Conservation (phyloP, 2,113 vertebrate genomes). For the Cinclus mexicanus region DNA sequence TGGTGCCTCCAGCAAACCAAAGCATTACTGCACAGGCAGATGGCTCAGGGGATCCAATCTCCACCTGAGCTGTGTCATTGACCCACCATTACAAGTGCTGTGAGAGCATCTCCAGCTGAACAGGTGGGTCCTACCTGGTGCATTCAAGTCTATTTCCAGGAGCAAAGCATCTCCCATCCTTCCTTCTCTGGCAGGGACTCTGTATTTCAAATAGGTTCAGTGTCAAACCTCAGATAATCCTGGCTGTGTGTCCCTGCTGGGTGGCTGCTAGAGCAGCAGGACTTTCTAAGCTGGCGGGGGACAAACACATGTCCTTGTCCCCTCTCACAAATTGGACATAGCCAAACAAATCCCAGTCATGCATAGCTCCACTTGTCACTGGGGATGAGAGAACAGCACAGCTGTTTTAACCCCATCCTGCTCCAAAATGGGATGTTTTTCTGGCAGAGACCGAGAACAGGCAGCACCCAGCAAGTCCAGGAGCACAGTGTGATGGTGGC, state of each 20-base stretch:
- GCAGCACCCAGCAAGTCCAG: background rate
- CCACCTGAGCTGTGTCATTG: background rate
- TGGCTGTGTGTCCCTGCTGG: background rate
- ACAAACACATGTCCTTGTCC: background rate
- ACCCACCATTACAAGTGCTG: background rate
- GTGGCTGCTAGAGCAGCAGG: background rate
- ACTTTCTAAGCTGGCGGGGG: background rate
- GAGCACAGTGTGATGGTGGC: rapidly evolving
- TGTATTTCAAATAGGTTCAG: background rate
- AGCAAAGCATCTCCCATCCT: background rate
- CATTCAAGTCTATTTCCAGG: background rate
- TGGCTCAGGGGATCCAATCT: too few species aligned
- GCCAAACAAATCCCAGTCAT: background rate
- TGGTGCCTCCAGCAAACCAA: background rate
- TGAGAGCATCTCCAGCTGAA: background rate
- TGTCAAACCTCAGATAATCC: background rate
- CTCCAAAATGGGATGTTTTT: background rate
- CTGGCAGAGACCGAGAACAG: background rate
- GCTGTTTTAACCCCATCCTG: background rate
- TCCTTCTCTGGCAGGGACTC: background rate
- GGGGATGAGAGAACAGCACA: background rate
- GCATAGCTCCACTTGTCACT: background rate
- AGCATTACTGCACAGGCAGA: background rate
- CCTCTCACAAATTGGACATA: background rate
- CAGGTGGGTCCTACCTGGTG: background rate